phyloP scores from a whole-genome alignment of 1,140 invertebrate genomes.

The Chymomyza costata region DNA sequence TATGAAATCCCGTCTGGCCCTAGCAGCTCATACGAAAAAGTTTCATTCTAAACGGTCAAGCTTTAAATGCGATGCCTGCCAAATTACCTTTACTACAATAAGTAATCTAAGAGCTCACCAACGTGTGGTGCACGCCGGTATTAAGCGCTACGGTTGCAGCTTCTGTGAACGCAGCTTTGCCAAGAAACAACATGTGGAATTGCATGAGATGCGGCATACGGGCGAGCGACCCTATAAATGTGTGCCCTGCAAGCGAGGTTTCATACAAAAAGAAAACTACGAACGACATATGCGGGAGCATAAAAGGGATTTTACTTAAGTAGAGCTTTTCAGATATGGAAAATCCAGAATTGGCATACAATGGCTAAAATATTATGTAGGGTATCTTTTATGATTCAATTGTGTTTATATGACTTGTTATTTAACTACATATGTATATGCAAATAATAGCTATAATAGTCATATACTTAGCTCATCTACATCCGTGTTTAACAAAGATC shows the following conservation, averaged over 20 bases:
- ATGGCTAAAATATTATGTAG: too few relatives aligned
- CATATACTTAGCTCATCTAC: too few relatives aligned
- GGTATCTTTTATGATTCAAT: too few relatives aligned
- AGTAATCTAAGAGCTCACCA: neutral
- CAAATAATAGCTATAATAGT: too few relatives aligned
- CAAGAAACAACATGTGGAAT: neutral
- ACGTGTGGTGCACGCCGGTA: neutral
- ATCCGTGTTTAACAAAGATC: too few relatives aligned
- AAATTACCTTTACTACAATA: neutral
- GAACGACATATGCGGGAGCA: too few relatives aligned
- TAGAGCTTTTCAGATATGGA: too few relatives aligned
- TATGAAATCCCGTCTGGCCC: constrained; percentile 1
- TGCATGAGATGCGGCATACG: constrained; percentile 1
- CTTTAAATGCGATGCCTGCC: constrained; percentile 12
- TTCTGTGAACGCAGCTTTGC: neutral
- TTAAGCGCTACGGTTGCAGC: neutral
- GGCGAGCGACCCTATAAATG: neutral
- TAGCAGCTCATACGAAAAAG: constrained; percentile 23
- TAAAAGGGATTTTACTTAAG: too few relatives aligned
- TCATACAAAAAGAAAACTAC: neutral
- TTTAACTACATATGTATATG: too few relatives aligned
- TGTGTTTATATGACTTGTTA: too few relatives aligned
- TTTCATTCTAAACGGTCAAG: neutral
- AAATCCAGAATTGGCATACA: too few relatives aligned
- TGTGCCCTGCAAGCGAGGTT: neutral